A percentile compares a stretch with the other conserved stretches of the same genome.
Evolutionary conservation across 1,140 invertebrate species (phyloP).

Genomic region (Lepidurus couesii): DNA sequence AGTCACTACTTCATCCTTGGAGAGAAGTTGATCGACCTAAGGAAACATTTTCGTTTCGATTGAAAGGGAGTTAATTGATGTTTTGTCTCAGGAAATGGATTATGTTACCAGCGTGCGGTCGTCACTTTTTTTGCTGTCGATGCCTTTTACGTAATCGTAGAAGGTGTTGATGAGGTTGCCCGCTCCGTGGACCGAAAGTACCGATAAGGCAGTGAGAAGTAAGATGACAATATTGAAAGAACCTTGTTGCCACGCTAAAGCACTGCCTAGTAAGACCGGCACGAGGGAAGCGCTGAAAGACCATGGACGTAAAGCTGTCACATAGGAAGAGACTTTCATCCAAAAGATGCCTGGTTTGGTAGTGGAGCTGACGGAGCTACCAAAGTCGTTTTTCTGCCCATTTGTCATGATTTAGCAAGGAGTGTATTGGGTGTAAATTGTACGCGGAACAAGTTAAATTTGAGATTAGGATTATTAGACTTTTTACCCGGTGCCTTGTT

Average conservation of each 20-base stretch:
- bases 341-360: not conserved
- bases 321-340: conserved; percentile 79
- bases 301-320: conserved; percentile 83
- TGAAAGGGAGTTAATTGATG: too few relatives aligned
- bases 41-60: not conserved
- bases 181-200: conserved; percentile 86
- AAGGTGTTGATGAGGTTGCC: conserved; percentile 97
- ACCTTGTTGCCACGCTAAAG: conserved; percentile 70
- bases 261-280: conserved; percentile 79
- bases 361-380: not conserved
- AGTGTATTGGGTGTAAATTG: too few relatives aligned
- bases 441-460: too few relatives aligned
- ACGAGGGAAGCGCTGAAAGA: conserved; percentile 83
- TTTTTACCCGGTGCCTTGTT: too few relatives aligned
- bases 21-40: conserved; percentile 53
- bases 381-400: too few relatives aligned
- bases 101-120: conserved; percentile 82
- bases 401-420: too few relatives aligned
- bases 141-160: conserved; percentile 87
- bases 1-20: conserved; percentile 76
- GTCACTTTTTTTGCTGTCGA: conserved; percentile 82
- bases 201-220: conserved; percentile 72
- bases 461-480: too few relatives aligned
- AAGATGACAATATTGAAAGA: conserved; percentile 73
- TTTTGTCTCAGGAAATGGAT: conserved; percentile 45